Evolutionary conservation across 2,113 vertebrate species (phyloP).

Genomic region (Tylochromis polylepis): DNA sequence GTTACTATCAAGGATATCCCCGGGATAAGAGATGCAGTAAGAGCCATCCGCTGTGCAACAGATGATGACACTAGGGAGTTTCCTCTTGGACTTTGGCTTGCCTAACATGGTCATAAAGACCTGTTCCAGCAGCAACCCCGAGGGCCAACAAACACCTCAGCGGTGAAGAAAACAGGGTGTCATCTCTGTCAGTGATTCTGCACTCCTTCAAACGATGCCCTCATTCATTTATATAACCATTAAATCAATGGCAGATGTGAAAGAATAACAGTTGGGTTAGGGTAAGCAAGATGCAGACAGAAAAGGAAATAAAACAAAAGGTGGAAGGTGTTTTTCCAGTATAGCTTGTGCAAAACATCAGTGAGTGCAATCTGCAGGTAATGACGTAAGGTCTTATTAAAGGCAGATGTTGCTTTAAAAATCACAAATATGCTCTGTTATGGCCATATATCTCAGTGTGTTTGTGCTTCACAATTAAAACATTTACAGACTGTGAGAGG

Average conservation of each 20-base stretch:
- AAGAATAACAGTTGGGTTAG: neutral
- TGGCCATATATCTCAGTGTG: conserved; percentile 42
- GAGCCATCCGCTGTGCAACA: neutral
- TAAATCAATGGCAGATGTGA: conserved; percentile 20
- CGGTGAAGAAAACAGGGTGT: neutral
- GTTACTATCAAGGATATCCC: neutral
- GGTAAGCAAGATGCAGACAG: neutral
- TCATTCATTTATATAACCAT: conserved; percentile 7
- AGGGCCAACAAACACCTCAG: conserved; percentile 7
- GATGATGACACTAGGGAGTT: conserved; percentile 21
- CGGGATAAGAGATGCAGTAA: neutral
- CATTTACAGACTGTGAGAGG: conserved; percentile 39
- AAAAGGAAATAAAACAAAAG: conserved; percentile 15
- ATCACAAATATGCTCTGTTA: conserved; percentile 45
- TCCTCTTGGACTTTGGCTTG: conserved; percentile 24
- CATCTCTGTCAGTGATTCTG: neutral
- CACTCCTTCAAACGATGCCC: neutral
- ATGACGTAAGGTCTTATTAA: conserved; percentile 60
- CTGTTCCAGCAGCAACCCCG: neutral
- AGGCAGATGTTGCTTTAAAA: conserved; percentile 57
- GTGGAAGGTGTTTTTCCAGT: conserved; percentile 36
- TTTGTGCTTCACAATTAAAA: conserved; percentile 57
- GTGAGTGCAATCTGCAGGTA: neutral
- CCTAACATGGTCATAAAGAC: conserved; percentile 54
- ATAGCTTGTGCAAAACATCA: neutral